Conservation (phyloP, 64 coral and sea anemone genomes). For the Astreopora myriophthalma region DNA sequence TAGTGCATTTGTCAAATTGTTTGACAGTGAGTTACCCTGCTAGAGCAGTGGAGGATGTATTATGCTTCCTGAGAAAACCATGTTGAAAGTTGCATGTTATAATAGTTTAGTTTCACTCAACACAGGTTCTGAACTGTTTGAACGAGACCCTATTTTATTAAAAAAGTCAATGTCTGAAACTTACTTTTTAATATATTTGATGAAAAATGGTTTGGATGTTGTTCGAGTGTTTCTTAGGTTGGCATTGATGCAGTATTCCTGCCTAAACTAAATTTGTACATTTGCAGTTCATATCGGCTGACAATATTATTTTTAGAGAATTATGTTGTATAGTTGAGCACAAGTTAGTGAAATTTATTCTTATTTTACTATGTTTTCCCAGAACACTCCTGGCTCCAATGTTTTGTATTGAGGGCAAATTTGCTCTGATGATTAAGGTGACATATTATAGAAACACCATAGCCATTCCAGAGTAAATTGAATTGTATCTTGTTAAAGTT, state of each 20-base stretch:
- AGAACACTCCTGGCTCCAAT: not conserved
- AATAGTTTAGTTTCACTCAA: not conserved
- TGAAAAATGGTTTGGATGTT: not conserved
- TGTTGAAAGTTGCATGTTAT: not conserved
- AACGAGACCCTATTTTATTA: not conserved
- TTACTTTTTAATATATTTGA: not conserved
- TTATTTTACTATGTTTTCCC: not conserved
- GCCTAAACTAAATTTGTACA: conserved; percentile 21
- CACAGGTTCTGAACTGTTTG: not conserved
- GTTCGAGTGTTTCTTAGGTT: not conserved
- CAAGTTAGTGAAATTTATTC: not conserved
- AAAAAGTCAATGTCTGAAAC: not conserved
- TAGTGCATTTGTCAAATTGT: not conserved
- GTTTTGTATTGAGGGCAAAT: not conserved
- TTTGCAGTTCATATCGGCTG: not conserved
- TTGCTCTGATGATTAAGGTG: not conserved
- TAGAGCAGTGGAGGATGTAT: not conserved
- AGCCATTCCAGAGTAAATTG: not conserved
- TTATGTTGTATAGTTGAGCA: not conserved
- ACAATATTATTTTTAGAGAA: conserved; percentile 33
- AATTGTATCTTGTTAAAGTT: conserved; percentile 16
- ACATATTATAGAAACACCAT: not conserved
- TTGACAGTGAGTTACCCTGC: not conserved
- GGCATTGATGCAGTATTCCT: not conserved
- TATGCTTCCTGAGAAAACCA: not conserved